Evolutionary conservation across 2,113 vertebrate species (phyloP).

Genomic region (Caranx melampygus): DNA sequence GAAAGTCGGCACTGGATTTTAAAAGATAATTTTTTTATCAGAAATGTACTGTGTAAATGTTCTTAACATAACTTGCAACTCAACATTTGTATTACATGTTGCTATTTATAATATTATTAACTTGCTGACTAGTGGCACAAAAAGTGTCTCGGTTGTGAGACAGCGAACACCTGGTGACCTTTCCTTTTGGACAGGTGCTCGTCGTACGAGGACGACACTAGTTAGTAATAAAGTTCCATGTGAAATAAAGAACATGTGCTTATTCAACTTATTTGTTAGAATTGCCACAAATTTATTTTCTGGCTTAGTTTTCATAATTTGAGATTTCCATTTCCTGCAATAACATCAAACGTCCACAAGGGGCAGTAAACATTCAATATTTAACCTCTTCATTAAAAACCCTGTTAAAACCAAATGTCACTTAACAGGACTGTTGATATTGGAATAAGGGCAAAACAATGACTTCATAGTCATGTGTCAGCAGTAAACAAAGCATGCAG

Average conservation of each 20-base stretch:
- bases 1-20: constrained; percentile 35
- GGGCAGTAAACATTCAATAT: constrained; percentile 22
- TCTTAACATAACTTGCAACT: constrained; percentile 54
- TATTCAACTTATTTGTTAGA: background rate
- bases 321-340: background rate
- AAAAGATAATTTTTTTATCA: constrained; percentile 36
- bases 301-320: background rate
- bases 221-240: constrained; percentile 59
- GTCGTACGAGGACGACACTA: constrained; percentile 1
- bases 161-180: background rate
- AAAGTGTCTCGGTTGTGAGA: constrained; percentile 13
- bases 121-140: constrained; percentile 16
- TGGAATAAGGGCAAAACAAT: constrained; percentile 26
- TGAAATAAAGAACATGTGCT: background rate
- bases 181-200: constrained; percentile 17
- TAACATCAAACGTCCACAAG: constrained; percentile 29
- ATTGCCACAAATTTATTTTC: background rate
- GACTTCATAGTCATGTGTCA: background rate
- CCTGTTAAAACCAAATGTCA: constrained; percentile 2
- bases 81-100: constrained; percentile 53
- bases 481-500: background rate
- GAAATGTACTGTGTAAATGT: constrained; percentile 50
- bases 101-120: constrained; percentile 69
- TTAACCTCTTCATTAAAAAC: background rate
- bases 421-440: background rate